Evolutionary conservation across 2,888 invertebrate species (phyloP).

Genomic region (Tryphoninae sp.): DNA sequence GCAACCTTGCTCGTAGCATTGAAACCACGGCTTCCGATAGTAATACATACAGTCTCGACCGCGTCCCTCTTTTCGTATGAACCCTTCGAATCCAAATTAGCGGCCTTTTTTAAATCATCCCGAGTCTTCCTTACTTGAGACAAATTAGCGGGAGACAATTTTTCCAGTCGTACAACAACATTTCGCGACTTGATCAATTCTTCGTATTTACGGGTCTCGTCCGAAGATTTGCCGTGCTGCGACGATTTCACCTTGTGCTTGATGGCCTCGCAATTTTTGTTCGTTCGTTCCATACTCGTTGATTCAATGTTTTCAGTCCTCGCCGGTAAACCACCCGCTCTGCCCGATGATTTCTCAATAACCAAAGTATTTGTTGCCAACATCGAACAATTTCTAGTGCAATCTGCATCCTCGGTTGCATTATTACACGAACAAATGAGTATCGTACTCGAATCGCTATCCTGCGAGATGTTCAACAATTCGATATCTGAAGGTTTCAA

Average conservation of each 20-base stretch:
- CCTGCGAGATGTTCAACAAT: constrained; percentile 53
- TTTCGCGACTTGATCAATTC: neutral
- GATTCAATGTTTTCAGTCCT: neutral
- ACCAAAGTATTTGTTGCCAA: neutral
- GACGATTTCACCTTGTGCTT: neutral
- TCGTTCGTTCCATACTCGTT: neutral
- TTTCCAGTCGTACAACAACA: constrained; percentile 40
- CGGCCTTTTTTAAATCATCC: neutral
- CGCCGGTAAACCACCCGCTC: neutral
- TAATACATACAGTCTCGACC: neutral
- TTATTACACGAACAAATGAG: constrained; percentile 63
- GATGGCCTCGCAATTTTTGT: neutral
- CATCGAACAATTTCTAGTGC: constrained; percentile 21
- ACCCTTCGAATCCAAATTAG: neutral
- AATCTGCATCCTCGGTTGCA: constrained; percentile 1
- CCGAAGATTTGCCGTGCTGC: neutral
- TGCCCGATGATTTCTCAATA: neutral
- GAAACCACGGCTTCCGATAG: constrained; percentile 3
- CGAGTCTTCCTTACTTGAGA: neutral
- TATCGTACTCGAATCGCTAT: constrained; percentile 69
- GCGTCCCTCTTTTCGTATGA: too few relatives aligned
- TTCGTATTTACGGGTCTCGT: neutral
- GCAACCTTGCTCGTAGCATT: neutral
- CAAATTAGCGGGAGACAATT: constrained; percentile 8
- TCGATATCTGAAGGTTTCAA: constrained; percentile 29